Evolutionary conservation across 2,113 vertebrate species (phyloP).

Genomic region (Gallinago undulata): DNA sequence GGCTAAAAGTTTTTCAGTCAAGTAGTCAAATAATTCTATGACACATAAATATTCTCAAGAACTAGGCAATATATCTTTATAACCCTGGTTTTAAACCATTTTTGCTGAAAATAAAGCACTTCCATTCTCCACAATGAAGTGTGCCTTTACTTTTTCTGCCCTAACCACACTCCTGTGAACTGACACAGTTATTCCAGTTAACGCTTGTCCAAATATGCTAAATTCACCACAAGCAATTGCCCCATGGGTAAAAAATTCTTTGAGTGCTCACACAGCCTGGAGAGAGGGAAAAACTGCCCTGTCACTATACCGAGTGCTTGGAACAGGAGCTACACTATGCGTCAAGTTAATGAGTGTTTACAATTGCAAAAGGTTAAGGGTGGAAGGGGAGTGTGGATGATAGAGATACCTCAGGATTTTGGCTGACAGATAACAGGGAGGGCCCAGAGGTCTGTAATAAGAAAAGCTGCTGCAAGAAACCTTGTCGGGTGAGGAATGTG

Average conservation of each 20-base stretch:
- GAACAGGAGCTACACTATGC: background rate
- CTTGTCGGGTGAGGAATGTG: background rate
- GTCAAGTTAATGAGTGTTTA: background rate
- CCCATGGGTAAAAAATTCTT: background rate
- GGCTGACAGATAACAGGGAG: background rate
- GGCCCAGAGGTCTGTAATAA: background rate
- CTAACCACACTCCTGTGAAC: background rate
- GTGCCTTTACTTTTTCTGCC: background rate
- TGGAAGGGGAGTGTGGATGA: background rate
- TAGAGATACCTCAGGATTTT: background rate
- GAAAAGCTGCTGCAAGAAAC: background rate
- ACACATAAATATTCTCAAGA: background rate
- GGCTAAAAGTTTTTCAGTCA: background rate
- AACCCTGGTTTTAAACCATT: background rate
- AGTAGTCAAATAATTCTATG: background rate
- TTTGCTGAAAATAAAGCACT: background rate
- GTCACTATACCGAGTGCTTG: background rate
- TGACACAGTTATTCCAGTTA: background rate
- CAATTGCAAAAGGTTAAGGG: slow-evolving; percentile 32
- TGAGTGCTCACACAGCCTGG: background rate
- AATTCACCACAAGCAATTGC: background rate
- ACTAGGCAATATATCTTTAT: background rate
- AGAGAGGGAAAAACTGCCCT: background rate
- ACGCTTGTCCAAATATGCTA: background rate
- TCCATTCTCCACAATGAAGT: background rate